Evolutionary conservation across 2,113 vertebrate genomes (phyloP), one percentile per base, ranked within the genome.

Genomic region (Choloepus hoffmanni): DNA sequence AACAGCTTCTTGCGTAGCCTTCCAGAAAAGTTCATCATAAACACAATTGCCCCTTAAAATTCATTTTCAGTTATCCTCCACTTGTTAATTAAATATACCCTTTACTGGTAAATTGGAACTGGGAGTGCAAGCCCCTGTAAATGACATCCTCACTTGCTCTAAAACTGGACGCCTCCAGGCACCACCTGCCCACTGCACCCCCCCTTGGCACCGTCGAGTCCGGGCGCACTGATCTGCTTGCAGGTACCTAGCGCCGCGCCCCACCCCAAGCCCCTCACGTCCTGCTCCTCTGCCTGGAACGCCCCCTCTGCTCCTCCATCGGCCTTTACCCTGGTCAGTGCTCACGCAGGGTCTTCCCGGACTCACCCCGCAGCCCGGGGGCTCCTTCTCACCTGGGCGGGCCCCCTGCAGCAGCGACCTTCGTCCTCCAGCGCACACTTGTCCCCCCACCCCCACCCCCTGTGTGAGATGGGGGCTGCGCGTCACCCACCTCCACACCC

Each of bases 301-400:
- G 7, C 30, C 50, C 73, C 1, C 50, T 50, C 6, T 19, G 53
- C 53, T 4, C 3, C 0, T 30, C 50, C 62, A 12, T 10, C n/a
- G 5, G 18, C 43, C 24, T 2, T 16, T 9, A 4, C 16, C 45
- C 33, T 2, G 18, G 5, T 18, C 19, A 16, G 62, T 3, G 48
- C 60, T 62, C 63, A 53, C 58, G 65, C 92, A 1, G 48, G 30
- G 67, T n/a, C 63, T 30, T 53, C n/a, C 5, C 5, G 67, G 19
- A 21, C 36, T 48, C 7, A 21, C 58, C 58, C 3, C 12, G 36
- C 70, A 84, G 85, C 21, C 65, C 48, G 4, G 55, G 30, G 70
- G 50, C 15, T 45, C 28, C 24, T 9, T 7, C 30, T 19, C 50
- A 1, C 15, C 0, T 11, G 24, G 24, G 2, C 1, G 1, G 4